These are phyloP conservation scores for Elymnias hypermnestra DNA, from an alignment of 1,140 invertebrate species.

Conservation along the genomic window DNA sequence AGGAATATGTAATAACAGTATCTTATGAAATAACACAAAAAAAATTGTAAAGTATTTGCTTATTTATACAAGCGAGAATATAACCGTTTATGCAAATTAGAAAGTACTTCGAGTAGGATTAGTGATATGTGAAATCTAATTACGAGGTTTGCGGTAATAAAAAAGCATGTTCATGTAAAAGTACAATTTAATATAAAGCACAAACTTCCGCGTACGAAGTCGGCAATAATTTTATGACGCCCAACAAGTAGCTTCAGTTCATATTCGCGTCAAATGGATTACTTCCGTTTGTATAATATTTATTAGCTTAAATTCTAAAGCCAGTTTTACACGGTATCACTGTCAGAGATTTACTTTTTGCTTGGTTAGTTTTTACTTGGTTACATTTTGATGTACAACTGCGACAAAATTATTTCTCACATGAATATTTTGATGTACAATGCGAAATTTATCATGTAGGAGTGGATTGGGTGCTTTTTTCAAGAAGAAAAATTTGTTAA, in stretches of 20 bases:
- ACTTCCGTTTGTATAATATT: constrained; percentile 16
- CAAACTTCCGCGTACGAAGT: constrained; percentile 16
- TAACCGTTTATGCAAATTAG: constrained; percentile 5
- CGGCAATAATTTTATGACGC: constrained; percentile 18
- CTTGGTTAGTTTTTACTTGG: no score
- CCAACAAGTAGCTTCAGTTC: constrained; percentile 20
- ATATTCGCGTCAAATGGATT: constrained; percentile 22
- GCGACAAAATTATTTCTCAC: no score
- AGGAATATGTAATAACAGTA: no score
- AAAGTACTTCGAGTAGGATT: background rate
- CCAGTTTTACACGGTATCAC: background rate
- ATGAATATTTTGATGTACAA: no score
- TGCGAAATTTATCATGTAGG: no score
- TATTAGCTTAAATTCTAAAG: constrained; percentile 10
- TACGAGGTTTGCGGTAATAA: background rate
- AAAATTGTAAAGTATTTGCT: no score
- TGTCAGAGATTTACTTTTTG: background rate
- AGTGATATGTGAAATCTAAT: constrained; percentile 1
- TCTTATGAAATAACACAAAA: no score
- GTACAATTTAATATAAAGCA: constrained; percentile 6
- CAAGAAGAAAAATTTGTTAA: no score
- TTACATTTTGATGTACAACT: no score
- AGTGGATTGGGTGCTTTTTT: no score
- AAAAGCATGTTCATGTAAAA: constrained; percentile 16
- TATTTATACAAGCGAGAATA: constrained; percentile 1